Conservation (phyloP, 2,113 vertebrate genomes). For the Oreochromis tanganicae region DNA sequence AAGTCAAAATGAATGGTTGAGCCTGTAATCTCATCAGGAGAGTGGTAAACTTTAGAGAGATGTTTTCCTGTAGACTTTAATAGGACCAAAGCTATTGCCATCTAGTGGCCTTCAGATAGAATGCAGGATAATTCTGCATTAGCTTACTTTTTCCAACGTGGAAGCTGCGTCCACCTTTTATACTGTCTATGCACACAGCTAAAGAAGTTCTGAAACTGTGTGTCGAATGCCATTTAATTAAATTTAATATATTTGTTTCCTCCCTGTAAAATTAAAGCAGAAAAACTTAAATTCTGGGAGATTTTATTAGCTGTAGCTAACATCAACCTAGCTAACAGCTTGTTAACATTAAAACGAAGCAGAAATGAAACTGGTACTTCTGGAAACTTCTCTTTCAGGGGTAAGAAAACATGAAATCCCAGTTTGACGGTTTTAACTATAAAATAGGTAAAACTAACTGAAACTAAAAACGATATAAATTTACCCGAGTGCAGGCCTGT, state of each 20-base stretch:
- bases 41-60: not conserved
- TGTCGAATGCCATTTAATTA: rapidly evolving
- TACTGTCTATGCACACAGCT: not conserved
- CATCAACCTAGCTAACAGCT: not conserved
- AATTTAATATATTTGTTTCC: rapidly evolving
- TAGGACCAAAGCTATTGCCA: not conserved
- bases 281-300: not conserved
- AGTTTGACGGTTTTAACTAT: not conserved
- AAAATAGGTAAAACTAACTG: not conserved
- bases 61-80: not conserved
- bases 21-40: too few species aligned
- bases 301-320: not conserved
- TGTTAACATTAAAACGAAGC: not conserved
- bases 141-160: not conserved
- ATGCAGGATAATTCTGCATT: not conserved
- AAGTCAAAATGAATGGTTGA: too few species aligned
- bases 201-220: too few species aligned
- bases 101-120: not conserved
- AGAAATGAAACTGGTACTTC: not conserved
- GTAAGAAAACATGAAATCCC: not conserved
- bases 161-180: not conserved
- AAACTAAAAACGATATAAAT: not conserved
- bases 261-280: not conserved
- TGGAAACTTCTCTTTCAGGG: not conserved
- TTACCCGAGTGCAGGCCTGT: not conserved